phyloP scores from a whole-genome alignment of 2,797 vertebrate genomes.

The Lepidocolaptes lacrymiger region DNA sequence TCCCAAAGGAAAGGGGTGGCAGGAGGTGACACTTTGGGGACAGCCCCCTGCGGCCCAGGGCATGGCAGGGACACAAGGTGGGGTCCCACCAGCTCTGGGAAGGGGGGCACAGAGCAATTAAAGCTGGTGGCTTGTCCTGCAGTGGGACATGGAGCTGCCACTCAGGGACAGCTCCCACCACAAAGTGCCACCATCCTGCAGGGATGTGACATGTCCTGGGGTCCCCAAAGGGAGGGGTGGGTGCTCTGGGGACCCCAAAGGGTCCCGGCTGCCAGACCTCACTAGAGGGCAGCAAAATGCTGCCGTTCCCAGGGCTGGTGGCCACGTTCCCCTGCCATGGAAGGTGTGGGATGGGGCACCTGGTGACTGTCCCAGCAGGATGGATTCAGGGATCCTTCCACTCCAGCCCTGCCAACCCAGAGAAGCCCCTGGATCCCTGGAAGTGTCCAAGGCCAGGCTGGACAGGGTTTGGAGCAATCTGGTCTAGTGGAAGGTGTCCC shows the following conservation, averaged over 20 bases:
- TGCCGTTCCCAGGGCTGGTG: neutral
- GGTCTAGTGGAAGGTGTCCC: neutral
- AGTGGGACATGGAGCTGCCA: rapidly evolving
- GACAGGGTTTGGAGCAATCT: neutral
- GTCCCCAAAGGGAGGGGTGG: neutral
- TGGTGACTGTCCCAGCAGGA: neutral
- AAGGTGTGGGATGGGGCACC: neutral
- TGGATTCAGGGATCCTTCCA: neutral
- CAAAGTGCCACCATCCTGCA: neutral
- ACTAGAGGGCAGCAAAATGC: constrained; percentile 60
- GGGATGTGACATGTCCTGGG: neutral
- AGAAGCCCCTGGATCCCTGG: neutral
- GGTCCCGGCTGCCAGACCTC: neutral
- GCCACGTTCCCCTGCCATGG: rapidly evolving
- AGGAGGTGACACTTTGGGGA: neutral
- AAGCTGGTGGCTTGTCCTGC: neutral
- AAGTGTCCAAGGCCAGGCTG: neutral
- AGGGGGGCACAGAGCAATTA: neutral
- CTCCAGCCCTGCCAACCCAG: neutral
- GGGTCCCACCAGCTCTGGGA: neutral
- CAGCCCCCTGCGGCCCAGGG: neutral
- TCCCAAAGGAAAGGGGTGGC: neutral
- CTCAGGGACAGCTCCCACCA: neutral
- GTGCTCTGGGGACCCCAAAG: neutral
- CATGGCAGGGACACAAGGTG: rapidly evolving